Evolutionary conservation across 2,888 invertebrate species (phyloP), one percentile per base, ranked within the genome.

Genomic region (Quadriops clusia): DNA sequence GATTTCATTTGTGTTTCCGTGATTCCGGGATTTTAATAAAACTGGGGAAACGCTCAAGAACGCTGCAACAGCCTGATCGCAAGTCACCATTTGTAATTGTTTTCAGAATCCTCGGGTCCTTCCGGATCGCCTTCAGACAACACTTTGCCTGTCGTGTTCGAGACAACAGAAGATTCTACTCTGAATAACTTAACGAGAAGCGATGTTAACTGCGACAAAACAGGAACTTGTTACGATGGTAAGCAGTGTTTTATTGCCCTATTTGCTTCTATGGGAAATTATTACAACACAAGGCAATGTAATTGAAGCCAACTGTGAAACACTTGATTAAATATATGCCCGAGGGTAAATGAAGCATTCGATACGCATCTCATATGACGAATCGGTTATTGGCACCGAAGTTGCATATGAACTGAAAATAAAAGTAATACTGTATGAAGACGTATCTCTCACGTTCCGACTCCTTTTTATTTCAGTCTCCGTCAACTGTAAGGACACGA

Each of bases 151-250:
- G 71, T 84, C 4, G 77, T 79, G 8, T 73, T 85, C 53, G 83
- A 83, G 40, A 74, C 80, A 30, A 77, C 80, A 28, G 80, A 81
- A 59, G 84, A 84, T 54, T 70, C 77, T 4, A 71, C 61, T 38
- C 50, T 80, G 42, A 83, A 72, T 58, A 84, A 83, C 52, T 60
- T 81, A 45, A 81, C 82, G 3, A 71, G 79, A 45, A 76, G 72
- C 48, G 82, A 83, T 53, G 79, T 82, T 28, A 89, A 90, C 62
- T 93, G 91, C 58, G 91, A 91, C 63, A 86, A 87, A 54, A 89
- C 87, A 32, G 91, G 91, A 55, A 90, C 90, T 42, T 93, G 91
- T 56, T 91, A 91, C 54, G 87, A 93, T 62, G 90, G 90, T 90
- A 69, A 68, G 13, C 7, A 5, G 17, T 23, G 7, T 9, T 16